phyloP scores from a whole-genome alignment of 2,113 vertebrate species.

The Gobiocypris rarus region DNA sequence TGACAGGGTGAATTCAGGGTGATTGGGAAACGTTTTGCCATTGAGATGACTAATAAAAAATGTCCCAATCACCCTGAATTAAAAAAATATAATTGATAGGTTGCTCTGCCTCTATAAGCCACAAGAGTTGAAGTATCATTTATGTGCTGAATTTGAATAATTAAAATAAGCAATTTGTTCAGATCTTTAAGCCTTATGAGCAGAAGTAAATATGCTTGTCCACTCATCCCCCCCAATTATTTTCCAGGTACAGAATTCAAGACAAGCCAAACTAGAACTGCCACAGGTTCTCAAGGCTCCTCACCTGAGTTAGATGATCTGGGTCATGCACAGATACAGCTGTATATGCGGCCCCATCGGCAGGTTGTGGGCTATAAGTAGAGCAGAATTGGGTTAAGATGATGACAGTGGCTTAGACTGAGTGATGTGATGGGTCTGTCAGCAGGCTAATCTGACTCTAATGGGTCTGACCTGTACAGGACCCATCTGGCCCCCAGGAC shows the following conservation, averaged over 20 bases:
- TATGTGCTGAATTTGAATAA: neutral
- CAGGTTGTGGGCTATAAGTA: constrained; percentile 40
- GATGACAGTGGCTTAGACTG: constrained; percentile 73
- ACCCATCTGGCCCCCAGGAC: constrained; percentile 79
- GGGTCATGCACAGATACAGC: constrained; percentile 24
- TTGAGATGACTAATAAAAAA: too few relatives aligned
- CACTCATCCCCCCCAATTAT: neutral
- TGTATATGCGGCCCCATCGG: constrained; percentile 17
- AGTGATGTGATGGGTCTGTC: constrained; percentile 73
- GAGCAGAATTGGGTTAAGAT: constrained; percentile 74
- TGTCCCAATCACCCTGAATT: too few relatives aligned
- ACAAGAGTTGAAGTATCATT: neutral
- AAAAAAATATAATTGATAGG: too few relatives aligned
- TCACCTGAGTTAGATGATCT: constrained; percentile 6
- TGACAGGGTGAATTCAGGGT: too few relatives aligned
- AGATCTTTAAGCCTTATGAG: neutral
- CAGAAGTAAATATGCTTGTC: neutral
- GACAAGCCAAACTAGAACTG: constrained; percentile 1
- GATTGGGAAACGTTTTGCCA: too few relatives aligned
- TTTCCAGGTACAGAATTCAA: neutral
- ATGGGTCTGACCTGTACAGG: constrained; percentile 80
- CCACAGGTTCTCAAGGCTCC: neutral
- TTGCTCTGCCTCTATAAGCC: neutral
- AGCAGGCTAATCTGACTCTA: constrained; percentile 77
- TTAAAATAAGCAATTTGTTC: neutral